Evolutionary conservation across 1,140 invertebrate species (phyloP), one percentile per base, ranked within the genome.

Genomic region (Hirudo medicinalis): DNA sequence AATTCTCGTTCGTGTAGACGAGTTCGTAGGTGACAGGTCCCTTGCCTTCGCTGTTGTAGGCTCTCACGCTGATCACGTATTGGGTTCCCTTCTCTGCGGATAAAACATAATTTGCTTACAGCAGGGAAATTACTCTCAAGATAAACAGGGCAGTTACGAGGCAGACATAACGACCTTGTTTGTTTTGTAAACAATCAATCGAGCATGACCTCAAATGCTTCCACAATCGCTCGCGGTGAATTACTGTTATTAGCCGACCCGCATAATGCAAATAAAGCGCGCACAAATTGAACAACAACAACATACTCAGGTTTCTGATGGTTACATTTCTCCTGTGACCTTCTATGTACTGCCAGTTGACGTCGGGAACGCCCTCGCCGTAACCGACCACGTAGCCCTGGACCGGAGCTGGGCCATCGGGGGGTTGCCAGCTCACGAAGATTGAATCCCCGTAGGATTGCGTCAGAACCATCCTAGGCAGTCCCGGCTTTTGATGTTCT

Each of bases 291-390:
- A 27, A 17, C 60, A 27, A 68, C 20, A 11, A n/a, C 29, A 11
- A 68, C 60, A n/a, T 72, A 72, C 71, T 73, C n/a, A 73, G 68
- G 36, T 70, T 70, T n/a, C 36, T 73, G 54, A 73, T 69, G 68
- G 72, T 73, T 67, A 73, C 69, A 55, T 73, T 73, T 36, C 72
- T 29, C 19, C 40, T 36, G 25, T 36, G 27, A 9, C 36, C 72
- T 15, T 70, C 69, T 25, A 73, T 36, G 54, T 73, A 73, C 55
- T 70, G 63, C 72, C 72, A 73, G 72, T 73, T 73, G 25, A 73
- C 72, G 54, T 73, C 72, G 17, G 72, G 72, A 6, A 73, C 72
- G 15, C 72, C 72, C 49, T 73, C 72, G 13, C 72, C 72, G 55
- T 73, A 73, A 27, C 72, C 72, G 3, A 70, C 53, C 40, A 73